Conservation (phyloP, 2,113 vertebrate species). For the Ammospiza caudacuta region DNA sequence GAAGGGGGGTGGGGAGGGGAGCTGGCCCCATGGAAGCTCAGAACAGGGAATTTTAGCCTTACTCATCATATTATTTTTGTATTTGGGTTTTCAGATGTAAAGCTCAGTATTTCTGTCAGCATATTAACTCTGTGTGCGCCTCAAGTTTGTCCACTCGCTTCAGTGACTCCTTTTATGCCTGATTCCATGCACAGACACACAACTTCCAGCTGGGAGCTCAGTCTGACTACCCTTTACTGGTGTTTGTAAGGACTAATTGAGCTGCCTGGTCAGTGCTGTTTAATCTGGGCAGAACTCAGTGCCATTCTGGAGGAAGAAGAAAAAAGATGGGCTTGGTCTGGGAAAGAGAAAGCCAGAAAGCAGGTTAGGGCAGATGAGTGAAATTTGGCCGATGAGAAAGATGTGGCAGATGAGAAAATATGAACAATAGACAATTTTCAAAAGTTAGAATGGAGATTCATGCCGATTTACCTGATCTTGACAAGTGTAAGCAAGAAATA, state of each 20-base stretch:
- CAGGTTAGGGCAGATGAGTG: neutral
- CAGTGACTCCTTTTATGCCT: neutral
- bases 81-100: constrained; percentile 71
- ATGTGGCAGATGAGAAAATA: neutral
- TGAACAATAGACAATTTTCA: neutral
- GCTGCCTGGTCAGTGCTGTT: neutral
- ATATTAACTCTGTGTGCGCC: constrained; percentile 60
- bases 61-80: constrained; percentile 78
- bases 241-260: neutral
- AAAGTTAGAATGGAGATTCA: neutral
- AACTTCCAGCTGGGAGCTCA: neutral
- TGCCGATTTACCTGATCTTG: neutral
- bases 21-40: constrained; percentile 66
- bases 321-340: neutral
- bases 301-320: neutral
- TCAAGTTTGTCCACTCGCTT: neutral
- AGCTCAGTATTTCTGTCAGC: constrained; percentile 62
- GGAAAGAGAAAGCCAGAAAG: neutral
- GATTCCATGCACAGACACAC: neutral
- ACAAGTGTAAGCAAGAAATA: neutral
- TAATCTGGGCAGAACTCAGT: neutral
- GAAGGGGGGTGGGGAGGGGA: neutral
- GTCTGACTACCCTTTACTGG: neutral
- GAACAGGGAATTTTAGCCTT: constrained; percentile 79
- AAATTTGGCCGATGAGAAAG: neutral